A percentile compares a stretch with the other conserved stretches of the same genome.
phyloP scores from a whole-genome alignment of 2,888 invertebrate genomes.

The Tetheella fluctuosa region DNA sequence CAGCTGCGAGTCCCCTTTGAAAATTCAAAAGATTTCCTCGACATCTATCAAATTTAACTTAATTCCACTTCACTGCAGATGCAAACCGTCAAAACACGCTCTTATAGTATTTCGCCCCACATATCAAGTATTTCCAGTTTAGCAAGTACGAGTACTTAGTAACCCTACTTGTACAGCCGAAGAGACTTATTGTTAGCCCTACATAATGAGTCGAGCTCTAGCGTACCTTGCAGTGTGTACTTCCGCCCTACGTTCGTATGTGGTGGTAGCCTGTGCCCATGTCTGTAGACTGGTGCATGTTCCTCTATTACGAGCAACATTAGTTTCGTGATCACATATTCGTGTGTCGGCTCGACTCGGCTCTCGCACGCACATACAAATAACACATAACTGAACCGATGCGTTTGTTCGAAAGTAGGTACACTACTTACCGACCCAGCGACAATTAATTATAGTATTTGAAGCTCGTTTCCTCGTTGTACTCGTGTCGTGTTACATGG shows the following conservation, averaged over 20 bases:
- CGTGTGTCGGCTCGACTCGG: neutral
- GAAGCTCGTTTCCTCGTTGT: neutral
- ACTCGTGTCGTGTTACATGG: neutral
- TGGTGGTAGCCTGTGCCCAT: neutral
- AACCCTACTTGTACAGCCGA: neutral
- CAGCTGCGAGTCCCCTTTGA: neutral
- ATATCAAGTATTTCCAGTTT: constrained; percentile 4
- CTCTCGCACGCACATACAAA: neutral
- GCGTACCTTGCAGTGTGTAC: neutral
- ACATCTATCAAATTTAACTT: neutral
- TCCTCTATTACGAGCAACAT: too few relatives aligned
- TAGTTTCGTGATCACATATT: too few relatives aligned
- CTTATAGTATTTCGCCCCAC: constrained; percentile 1
- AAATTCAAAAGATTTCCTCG: neutral
- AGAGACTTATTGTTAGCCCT: neutral
- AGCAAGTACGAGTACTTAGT: constrained; percentile 5
- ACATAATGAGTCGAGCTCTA: neutral
- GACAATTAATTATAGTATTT: neutral
- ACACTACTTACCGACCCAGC: neutral
- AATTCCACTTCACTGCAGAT: neutral
- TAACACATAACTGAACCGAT: neutral
- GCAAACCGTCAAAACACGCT: neutral
- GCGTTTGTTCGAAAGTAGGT: neutral
- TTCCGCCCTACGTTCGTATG: neutral
- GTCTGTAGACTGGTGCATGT: neutral